Base-by-base conservation (phyloP, 1,140 invertebrate genomes). In the Cardiocondyla obscurior region DNA sequence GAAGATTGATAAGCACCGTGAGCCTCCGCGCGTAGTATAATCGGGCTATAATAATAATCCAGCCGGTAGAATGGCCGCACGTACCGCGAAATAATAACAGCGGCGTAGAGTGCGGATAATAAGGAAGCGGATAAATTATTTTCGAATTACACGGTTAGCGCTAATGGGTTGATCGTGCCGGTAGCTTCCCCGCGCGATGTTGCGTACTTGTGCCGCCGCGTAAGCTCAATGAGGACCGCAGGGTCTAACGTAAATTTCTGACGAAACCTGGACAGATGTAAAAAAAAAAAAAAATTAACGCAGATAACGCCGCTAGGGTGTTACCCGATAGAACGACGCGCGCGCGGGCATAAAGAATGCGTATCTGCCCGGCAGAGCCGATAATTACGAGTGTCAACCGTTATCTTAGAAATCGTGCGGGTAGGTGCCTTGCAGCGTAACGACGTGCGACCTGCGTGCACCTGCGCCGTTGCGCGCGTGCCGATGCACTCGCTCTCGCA, bases 381-480 rank as follows among this genome's bases (percentile, higher is more conserved):
- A 90, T 91, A 92, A 92, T 93, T 93, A 93, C 88, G 77, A 84
- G 81, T 88, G 92, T 93, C 91, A 90, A 83, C 88, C 88, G 90
- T 91, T 94, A 94, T 94, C 93, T 91, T 90, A 82, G 81, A 88
- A 93, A 94, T 94, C 93, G 93, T 94, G 93, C 93, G 93, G 93
- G 93, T 92, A 93, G 89, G 14, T 77, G 79, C 44, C 62, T 82
- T 86, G 86, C 87, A 83, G 73, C 44, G 84, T 74, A 77, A 84
- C 82, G 81, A 88, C 70, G 79, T 82, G 77, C 51, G 60, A 28
- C 49, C 81, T 28, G 49, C 19, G 87, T 85, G 85, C 93, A 93
- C 93, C 92, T 93, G 92, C 89, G 89, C 10, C n/a, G 44, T 36
- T 22, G 65, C 1, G 22, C 67, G 77, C 88, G 79, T 84, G 88